phyloP scores from a whole-genome alignment of 2,797 vertebrate species.

The Apodemus agrarius region DNA sequence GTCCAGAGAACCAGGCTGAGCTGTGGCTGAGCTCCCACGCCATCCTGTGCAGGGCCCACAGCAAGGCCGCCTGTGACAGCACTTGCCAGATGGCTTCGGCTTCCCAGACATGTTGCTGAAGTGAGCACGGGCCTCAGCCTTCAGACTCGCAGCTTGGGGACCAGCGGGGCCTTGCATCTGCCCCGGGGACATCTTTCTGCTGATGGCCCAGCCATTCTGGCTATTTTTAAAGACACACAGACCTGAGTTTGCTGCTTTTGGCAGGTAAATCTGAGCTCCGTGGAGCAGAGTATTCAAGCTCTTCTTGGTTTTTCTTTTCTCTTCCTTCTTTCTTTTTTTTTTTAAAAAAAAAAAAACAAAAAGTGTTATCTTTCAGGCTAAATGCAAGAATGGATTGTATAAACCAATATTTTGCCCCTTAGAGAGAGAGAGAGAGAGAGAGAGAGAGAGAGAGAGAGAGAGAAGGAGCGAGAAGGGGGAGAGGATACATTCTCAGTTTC shows the following conservation, averaged over 20 bases:
- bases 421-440: slow-evolving; percentile 62
- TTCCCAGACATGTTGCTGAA: background rate
- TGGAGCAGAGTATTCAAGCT: slow-evolving; percentile 89
- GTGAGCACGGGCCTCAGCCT: background rate
- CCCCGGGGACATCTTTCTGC: slow-evolving; percentile 80
- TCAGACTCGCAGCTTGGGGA: background rate
- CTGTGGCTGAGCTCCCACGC: background rate
- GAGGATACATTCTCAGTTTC: slow-evolving; percentile 74
- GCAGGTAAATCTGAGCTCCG: slow-evolving; percentile 89
- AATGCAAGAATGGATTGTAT: slow-evolving; percentile 84
- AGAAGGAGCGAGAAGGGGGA: slow-evolving; percentile 58
- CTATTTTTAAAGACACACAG: slow-evolving; percentile 77
- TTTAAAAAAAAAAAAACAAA: slow-evolving; percentile 80
- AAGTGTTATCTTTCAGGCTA: slow-evolving; percentile 88
- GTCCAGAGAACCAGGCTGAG: background rate
- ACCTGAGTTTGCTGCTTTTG: slow-evolving; percentile 85
- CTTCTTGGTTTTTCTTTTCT: slow-evolving; percentile 67
- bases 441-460: slow-evolving; percentile 68
- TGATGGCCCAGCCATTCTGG: slow-evolving; percentile 83
- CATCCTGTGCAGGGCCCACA: background rate
- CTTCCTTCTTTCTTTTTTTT: slow-evolving; percentile 70
- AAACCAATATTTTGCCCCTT: slow-evolving; percentile 89
- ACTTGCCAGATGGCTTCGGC: background rate
- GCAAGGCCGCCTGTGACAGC: slow-evolving; percentile 70
- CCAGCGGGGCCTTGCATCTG: background rate